Base-by-base conservation (phyloP, 1,140 invertebrate species). In the Chelonus insularis region DNA sequence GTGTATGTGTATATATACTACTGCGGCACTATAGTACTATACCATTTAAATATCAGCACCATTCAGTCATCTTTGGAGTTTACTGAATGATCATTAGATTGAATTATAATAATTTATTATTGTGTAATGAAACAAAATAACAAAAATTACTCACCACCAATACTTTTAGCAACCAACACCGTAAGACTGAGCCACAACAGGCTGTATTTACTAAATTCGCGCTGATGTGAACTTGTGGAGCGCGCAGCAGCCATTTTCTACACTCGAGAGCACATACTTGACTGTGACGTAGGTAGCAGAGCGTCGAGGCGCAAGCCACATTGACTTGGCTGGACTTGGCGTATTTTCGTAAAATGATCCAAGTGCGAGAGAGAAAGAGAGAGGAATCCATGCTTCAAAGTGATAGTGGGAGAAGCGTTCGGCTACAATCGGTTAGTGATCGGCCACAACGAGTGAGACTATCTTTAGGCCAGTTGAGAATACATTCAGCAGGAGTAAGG, bases 241-340 rank as follows among this genome's bases (percentile, higher is more conserved):
- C 71, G 68, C 73, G 57, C 56, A 58, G 71, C 68, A 77, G 77
- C 77, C 76, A 79, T 79, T 79, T 79, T 79, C 75, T 77, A 78
- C 73, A 72, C 71, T 72, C 74, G 72, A 71, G 74, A 76, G 75
- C 75, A 76, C 77, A 78, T 79, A 79, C 75, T 79, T 78, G 66
- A 79, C 77, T 77, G 75, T 78, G 75, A 78, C 75, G 75, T 78
- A 73, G 72, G 11, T 57, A 6, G 56, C 59, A 59, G 48, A 51
- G 67, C 69, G 63, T 56, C 64, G 64, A 66, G 62, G 57, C 63
- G 63, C 67, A 67, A 64, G 67, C 70, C 73, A 71, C 74, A 70
- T 29, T 7, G 25, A 29, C 25, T 29, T 7, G 25, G 25, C 25
- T 29, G 25, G 25, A 29, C 25, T 29, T 29, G 25, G 25, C 25